These are phyloP conservation scores for Petrocephalus microphthalmus DNA, from an alignment of 2,113 vertebrate genomes.

Conservation along the genomic window DNA sequence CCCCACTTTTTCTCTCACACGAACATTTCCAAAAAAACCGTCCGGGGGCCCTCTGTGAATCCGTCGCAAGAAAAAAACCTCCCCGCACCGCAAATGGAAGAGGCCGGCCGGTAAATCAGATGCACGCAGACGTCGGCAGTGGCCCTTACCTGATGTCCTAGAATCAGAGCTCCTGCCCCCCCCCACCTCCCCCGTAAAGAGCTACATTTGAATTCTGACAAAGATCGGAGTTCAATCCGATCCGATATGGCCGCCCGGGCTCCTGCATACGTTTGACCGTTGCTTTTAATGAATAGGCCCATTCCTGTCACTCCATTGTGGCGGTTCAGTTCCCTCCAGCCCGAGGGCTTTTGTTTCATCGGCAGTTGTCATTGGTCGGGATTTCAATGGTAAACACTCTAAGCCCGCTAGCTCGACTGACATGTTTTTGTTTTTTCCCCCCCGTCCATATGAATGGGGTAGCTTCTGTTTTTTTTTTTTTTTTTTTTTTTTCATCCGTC, in stretches of 20 bases:
- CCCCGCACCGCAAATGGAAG: background rate
- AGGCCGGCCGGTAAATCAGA: background rate
- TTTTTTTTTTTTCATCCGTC: conserved; percentile 10
- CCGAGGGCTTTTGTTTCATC: conserved; percentile 16
- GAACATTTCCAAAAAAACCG: background rate
- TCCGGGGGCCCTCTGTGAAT: background rate
- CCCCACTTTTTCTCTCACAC: background rate
- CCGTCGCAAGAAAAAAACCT: background rate
- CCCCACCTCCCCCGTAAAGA: background rate
- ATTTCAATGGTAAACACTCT: conserved; percentile 26
- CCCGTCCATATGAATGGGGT: conserved; percentile 12
- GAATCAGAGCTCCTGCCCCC: background rate
- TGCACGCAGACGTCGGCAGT: background rate
- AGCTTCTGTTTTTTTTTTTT: conserved; percentile 16
- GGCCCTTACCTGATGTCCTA: background rate
- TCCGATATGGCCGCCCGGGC: background rate
- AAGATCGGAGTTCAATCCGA: conserved; percentile 11
- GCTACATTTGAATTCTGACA: conserved; percentile 6
- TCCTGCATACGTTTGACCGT: background rate
- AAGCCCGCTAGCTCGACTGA: conserved; percentile 20
- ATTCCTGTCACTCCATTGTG: conserved; percentile 12
- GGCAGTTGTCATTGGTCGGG: conserved; percentile 25
- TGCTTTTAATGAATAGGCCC: conserved; percentile 25
- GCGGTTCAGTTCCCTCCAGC: conserved; percentile 15
- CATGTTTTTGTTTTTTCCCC: conserved; percentile 22